A percentile compares a stretch with the other conserved stretches of the same genome.
Evolutionary conservation across 2,113 vertebrate species (phyloP).

Genomic region (Lamprologus lemairii): DNA sequence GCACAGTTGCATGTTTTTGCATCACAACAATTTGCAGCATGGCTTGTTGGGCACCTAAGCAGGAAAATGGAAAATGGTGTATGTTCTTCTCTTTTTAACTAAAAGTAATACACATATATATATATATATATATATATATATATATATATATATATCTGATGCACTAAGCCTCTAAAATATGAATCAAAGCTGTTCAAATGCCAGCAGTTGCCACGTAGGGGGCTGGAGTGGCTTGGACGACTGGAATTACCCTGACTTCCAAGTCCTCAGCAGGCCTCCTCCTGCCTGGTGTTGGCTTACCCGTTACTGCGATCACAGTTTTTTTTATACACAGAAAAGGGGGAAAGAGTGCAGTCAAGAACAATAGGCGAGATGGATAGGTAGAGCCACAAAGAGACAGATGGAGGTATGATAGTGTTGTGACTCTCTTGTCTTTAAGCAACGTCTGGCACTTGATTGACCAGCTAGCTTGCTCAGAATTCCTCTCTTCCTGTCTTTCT

Average conservation of each 20-base stretch:
- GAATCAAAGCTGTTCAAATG: constrained; percentile 73
- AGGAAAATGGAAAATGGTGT: constrained; percentile 1
- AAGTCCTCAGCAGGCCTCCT: constrained; percentile 68
- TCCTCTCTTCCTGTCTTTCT: not conserved
- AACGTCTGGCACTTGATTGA: constrained; percentile 58
- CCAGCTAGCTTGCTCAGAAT: constrained; percentile 17
- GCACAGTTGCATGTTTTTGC: constrained; percentile 35
- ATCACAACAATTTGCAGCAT: constrained; percentile 40
- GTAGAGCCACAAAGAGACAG: constrained; percentile 21
- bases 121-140: rapidly evolving
- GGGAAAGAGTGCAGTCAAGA: constrained; percentile 7
- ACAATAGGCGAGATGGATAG: constrained; percentile 15
- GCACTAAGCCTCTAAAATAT: constrained; percentile 70
- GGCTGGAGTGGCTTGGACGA: constrained; percentile 62
- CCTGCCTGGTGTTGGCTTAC: constrained; percentile 58
- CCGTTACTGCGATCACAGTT: constrained; percentile 42
- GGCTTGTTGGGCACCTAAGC: constrained; percentile 26
- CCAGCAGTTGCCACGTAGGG: constrained; percentile 67
- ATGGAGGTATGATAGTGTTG: constrained; percentile 29
- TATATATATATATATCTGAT: not conserved
- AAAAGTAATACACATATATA: constrained; percentile 26
- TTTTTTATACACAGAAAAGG: constrained; percentile 10
- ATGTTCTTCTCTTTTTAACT: constrained; percentile 66
- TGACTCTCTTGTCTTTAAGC: constrained; percentile 50
- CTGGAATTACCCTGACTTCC: constrained; percentile 68